Evolutionary conservation across 2,797 vertebrate genomes (phyloP).

Genomic region (Manis crassicaudata): DNA sequence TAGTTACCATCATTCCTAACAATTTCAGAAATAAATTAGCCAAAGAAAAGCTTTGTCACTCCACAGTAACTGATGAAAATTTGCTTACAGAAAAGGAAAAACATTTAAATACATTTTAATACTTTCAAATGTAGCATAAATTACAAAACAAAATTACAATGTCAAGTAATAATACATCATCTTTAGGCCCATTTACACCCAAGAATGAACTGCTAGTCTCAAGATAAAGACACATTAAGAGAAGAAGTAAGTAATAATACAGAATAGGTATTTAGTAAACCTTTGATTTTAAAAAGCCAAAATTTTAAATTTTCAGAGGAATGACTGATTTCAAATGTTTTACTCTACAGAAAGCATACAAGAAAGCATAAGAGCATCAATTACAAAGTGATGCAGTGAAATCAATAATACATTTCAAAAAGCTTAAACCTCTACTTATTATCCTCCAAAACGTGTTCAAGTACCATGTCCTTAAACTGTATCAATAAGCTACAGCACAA

Average conservation of each 20-base stretch:
- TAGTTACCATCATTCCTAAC: neutral
- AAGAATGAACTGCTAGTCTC: neutral
- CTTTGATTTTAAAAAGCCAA: conserved; percentile 25
- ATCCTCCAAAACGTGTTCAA: neutral
- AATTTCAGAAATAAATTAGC: conserved; percentile 26
- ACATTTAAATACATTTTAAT: conserved; percentile 50
- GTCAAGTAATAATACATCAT: neutral
- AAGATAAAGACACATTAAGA: neutral
- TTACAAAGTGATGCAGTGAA: neutral
- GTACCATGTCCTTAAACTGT: neutral
- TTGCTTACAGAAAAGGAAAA: neutral
- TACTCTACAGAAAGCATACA: neutral
- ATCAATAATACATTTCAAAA: conserved; percentile 16
- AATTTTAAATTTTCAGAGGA: conserved; percentile 31
- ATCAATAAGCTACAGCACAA: neutral
- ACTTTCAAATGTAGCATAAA: conserved; percentile 35
- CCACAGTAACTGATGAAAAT: neutral
- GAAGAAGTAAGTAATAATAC: neutral
- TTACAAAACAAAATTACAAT: conserved; percentile 28
- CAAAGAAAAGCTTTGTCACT: conserved; percentile 19
- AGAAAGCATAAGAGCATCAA: neutral
- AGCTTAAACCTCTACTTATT: neutral
- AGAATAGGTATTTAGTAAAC: neutral
- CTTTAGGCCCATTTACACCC: neutral
- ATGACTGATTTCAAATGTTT: conserved; percentile 19